These are phyloP conservation scores for Sipunculus nudus DNA, from an alignment of 2,888 invertebrate genomes.

Conservation along the genomic window DNA sequence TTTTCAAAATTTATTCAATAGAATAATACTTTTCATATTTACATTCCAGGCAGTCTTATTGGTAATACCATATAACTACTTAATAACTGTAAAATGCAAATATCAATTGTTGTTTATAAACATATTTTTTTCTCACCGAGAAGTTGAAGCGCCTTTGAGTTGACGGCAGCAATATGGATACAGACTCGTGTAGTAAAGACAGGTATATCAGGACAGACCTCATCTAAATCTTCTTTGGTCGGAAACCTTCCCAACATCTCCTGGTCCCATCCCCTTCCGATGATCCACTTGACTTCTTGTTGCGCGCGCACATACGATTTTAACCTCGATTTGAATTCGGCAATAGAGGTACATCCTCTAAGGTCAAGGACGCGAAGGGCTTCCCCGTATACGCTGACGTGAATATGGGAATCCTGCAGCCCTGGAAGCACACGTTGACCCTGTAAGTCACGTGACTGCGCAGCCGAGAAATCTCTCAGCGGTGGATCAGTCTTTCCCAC, in stretches of 20 bases:
- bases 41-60: no score
- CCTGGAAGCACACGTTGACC: conserved; percentile 31
- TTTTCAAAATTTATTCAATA: no score
- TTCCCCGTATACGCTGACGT: conserved; percentile 19
- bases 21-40: no score
- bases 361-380: conserved; percentile 9
- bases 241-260: conserved; percentile 33
- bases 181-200: conserved; percentile 30
- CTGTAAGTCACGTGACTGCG: not conserved
- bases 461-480: conserved; percentile 5
- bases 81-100: no score
- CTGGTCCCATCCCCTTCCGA: conserved; percentile 32
- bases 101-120: no score
- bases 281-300: conserved; percentile 17
- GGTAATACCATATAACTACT: no score
- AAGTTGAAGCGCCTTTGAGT: conserved; percentile 24
- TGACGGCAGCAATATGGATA: conserved; percentile 29
- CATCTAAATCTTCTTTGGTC: conserved; percentile 32
- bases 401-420: conserved; percentile 37
- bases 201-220: conserved; percentile 29
- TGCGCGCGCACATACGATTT: conserved; percentile 2
- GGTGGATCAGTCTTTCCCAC: conserved; percentile 11
- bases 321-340: conserved; percentile 14
- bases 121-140: no score
- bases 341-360: conserved; percentile 17